Evolutionary conservation across 2,797 vertebrate species (phyloP).

Genomic region (Galago senegalensis): DNA sequence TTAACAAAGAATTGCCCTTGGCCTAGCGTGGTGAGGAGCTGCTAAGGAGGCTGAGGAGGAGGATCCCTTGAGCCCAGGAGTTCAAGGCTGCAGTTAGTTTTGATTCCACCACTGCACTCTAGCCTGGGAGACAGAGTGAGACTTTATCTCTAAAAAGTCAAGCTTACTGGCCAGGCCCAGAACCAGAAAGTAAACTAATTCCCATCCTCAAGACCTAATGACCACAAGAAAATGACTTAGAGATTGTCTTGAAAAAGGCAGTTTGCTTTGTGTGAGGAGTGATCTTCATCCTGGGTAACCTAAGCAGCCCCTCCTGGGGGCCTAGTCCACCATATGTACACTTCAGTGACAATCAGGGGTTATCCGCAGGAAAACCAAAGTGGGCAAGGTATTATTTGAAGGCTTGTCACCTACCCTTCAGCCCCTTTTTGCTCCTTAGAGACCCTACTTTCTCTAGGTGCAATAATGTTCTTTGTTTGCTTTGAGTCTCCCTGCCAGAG

Average conservation of each 20-base stretch:
- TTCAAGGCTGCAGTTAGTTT: background rate
- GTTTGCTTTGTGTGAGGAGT: background rate
- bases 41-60: background rate
- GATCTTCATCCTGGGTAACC: background rate
- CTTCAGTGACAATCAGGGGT: background rate
- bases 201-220: background rate
- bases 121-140: background rate
- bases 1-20: background rate
- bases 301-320: background rate
- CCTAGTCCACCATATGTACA: background rate
- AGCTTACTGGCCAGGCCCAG: background rate
- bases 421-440: background rate
- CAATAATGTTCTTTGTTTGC: background rate
- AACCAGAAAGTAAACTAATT: background rate
- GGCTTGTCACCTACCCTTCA: background rate
- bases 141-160: background rate
- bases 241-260: background rate
- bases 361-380: background rate
- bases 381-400: background rate
- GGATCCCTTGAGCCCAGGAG: background rate
- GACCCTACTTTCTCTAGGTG: background rate
- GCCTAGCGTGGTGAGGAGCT: background rate
- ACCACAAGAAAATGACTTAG: background rate
- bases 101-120: background rate
- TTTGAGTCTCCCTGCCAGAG: background rate